Percentiles rank a stretch among this genome's conserved stretches.
Evolutionary conservation across 2,797 vertebrate species (phyloP).

Genomic region (Mionectes olivaceus): DNA sequence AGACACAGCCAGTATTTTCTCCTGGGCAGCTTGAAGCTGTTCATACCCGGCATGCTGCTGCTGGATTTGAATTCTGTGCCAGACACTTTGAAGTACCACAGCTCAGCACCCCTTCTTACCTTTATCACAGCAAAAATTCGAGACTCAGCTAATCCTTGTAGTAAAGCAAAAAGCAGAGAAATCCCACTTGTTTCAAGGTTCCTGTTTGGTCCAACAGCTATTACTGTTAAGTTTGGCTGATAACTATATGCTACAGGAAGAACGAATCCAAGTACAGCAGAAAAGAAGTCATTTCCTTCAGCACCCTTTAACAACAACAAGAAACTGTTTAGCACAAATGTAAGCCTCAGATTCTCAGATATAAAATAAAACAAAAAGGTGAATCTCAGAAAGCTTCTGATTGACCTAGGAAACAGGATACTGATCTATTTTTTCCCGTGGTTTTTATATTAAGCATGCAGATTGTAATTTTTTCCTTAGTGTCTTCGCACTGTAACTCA

Average conservation of each 20-base stretch:
- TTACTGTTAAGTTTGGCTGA: conserved; percentile 74
- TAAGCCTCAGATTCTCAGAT: background rate
- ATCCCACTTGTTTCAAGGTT: conserved; percentile 62
- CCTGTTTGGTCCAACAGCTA: conserved; percentile 73
- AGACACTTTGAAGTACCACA: fast-evolving
- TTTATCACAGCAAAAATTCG: conserved; percentile 72
- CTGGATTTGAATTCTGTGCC: background rate
- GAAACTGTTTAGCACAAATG: background rate
- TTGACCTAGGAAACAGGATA: background rate
- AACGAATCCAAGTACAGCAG: conserved; percentile 74
- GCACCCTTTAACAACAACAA: conserved; percentile 47
- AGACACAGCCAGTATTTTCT: background rate
- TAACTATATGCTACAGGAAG: conserved; percentile 82
- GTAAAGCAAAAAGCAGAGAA: conserved; percentile 70
- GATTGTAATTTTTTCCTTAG: background rate
- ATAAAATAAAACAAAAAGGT: background rate
- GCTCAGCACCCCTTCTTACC: conserved; percentile 54
- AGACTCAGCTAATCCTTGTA: conserved; percentile 72
- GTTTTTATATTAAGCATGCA: background rate
- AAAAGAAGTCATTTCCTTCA: conserved; percentile 72
- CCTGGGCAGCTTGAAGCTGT: background rate
- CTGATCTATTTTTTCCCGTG: background rate
- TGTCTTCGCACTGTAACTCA: background rate
- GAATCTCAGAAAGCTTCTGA: background rate
- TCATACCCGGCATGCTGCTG: background rate